Percentiles rank a stretch among this genome's conserved stretches.
These are phyloP conservation scores for Lycaon pictus DNA, from an alignment of 2,113 vertebrate genomes.

Conservation along the genomic window DNA sequence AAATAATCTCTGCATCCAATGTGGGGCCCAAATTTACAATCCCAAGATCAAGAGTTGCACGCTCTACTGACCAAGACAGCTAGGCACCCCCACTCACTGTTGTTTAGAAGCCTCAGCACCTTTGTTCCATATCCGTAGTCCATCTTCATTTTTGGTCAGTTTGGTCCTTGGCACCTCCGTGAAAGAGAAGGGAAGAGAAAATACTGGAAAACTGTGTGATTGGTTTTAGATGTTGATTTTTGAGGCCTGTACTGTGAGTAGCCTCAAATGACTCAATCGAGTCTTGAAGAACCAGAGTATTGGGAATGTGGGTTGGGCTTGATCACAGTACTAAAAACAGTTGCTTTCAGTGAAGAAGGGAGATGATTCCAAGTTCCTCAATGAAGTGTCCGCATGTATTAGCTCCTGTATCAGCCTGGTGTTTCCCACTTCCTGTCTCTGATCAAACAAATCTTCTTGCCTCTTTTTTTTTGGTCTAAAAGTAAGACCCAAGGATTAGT, in stretches of 20 bases:
- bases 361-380: not conserved
- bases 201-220: not conserved
- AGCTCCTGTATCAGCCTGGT: not conserved
- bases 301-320: not conserved
- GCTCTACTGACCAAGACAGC: not conserved
- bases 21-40: not conserved
- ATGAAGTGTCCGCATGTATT: not conserved
- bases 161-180: not conserved
- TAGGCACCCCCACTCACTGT: not conserved
- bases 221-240: slow-evolving; percentile 46
- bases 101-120: not conserved
- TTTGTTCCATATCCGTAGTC: not conserved
- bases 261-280: not conserved
- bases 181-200: not conserved
- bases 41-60: not conserved
- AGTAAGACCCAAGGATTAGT: not conserved
- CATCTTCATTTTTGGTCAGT: not conserved
- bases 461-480: not conserved
- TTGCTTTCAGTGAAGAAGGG: not conserved
- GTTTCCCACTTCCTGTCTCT: not conserved
- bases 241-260: not conserved
- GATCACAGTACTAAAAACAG: not conserved
- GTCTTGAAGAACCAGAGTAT: not conserved
- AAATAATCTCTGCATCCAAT: not conserved
- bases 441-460: not conserved